Conservation (phyloP, 2,113 vertebrate genomes). For the Grammomys dolichurus region DNA sequence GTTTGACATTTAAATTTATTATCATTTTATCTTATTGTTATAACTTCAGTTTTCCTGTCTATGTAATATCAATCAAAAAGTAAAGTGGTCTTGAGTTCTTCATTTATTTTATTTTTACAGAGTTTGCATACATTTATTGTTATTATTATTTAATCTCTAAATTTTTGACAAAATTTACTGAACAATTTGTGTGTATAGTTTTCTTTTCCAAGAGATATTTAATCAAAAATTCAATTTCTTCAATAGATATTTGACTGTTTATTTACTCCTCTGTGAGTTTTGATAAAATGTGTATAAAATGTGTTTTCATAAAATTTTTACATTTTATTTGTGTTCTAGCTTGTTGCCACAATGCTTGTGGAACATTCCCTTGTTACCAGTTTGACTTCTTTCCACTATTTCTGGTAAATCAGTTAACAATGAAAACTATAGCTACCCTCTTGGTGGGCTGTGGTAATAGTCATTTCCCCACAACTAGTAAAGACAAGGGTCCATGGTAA, state of each 20-base stretch:
- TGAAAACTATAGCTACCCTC: not conserved
- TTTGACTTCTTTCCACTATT: not conserved
- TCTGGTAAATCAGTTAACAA: not conserved
- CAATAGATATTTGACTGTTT: not conserved
- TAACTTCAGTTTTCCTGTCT: not conserved
- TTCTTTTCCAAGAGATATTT: not conserved
- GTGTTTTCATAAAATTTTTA: not conserved
- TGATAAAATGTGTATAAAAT: not conserved
- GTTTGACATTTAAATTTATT: not conserved
- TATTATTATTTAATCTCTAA: not conserved
- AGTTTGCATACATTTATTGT: not conserved
- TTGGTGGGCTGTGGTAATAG: not conserved
- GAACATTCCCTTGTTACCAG: not conserved
- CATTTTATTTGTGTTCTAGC: not conserved
- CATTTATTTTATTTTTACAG: not conserved
- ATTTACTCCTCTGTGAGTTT: slow-evolving; percentile 1
- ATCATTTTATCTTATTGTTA: not conserved
- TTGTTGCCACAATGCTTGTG: not conserved
- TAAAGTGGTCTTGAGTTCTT: not conserved
- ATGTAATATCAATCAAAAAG: not conserved
- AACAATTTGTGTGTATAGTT: not conserved
- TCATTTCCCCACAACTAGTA: not conserved
- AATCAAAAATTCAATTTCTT: not conserved
- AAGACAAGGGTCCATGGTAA: not conserved
- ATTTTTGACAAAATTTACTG: slow-evolving; percentile 40